Base-by-base conservation (phyloP, 2,888 invertebrate species). In the Nasonia oneida region DNA sequence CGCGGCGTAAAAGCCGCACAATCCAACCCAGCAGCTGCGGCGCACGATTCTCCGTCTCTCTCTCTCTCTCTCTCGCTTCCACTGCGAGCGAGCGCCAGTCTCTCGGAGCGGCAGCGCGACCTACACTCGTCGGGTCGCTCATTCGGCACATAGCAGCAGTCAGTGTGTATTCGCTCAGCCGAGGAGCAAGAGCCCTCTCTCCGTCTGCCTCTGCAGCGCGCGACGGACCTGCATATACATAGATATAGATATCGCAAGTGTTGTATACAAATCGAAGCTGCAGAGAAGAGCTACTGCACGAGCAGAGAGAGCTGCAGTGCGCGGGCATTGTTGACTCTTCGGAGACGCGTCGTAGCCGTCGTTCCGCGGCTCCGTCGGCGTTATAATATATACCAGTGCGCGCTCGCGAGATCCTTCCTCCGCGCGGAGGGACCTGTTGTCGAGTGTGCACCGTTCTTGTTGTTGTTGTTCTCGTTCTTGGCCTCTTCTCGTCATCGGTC, bases 111-210 rank as follows among this genome's bases (percentile, higher is more conserved):
- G 57, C 57, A 61, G 57, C 57, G 64, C 64, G 64, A 67, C 64
- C 64, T 67, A 67, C 64, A 67, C 64, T 67, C 64, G 33, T 53
- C 61, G 23, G 61, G 61, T 61, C 61, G 61, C 61, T 53, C 53
- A 23, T 1, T 29, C 29, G 64, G 67, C 67, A 67, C 67, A 67
- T 33, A 67, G 67, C 67, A 29, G 29, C 57, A 61, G 57, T 61
- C 57, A 61, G 57, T 61, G 57, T 61, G 57, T 61, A 61, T 61
- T 61, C 57, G 57, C 57, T 61, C 57, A n/a, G 57, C n/a, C 57
- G 57, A 61, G 57, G 57, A 61, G 57, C 57, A 61, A 23, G 57
- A 61, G 57, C n/a, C 57, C 37, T 37, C 37, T 37, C 57, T 57
- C 57, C 57, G 57, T 57, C 57, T 6, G 3, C 47, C 18, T 15